Conservation (phyloP, 2,113 vertebrate genomes). For the Festucalex cinctus region DNA sequence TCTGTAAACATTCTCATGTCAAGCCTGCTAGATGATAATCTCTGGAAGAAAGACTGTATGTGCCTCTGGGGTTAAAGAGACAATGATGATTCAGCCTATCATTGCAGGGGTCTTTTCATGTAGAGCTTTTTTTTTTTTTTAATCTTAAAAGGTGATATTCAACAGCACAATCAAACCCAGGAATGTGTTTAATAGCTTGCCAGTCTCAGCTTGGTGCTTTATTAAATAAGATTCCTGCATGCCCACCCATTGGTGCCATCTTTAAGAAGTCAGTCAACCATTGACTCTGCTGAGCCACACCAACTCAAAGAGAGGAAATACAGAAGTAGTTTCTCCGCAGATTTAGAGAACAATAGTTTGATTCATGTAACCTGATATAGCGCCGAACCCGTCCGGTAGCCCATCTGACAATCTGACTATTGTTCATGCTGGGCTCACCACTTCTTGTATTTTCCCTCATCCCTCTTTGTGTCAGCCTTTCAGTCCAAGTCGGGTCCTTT, state of each 20-base stretch:
- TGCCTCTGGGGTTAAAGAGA: slow-evolving; percentile 23
- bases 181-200: slow-evolving; percentile 56
- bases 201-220: slow-evolving; percentile 47
- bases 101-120: slow-evolving; percentile 39
- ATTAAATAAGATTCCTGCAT: slow-evolving; percentile 47
- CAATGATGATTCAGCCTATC: slow-evolving; percentile 36
- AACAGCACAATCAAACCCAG: slow-evolving; percentile 33
- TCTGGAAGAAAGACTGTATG: slow-evolving; percentile 35
- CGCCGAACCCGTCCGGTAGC: slow-evolving; percentile 36
- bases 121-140: slow-evolving; percentile 17
- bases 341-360: slow-evolving; percentile 53
- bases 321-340: slow-evolving; percentile 35
- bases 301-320: slow-evolving; percentile 18
- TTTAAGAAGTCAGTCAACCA: slow-evolving; percentile 17
- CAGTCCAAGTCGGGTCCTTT: slow-evolving; percentile 23
- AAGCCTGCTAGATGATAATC: slow-evolving; percentile 20
- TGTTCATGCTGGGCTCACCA: slow-evolving; percentile 38
- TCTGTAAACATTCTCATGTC: slow-evolving; percentile 8
- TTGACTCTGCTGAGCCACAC: slow-evolving; percentile 7
- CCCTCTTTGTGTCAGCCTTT: slow-evolving; percentile 17
- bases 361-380: slow-evolving; percentile 53
- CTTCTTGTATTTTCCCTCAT: slow-evolving; percentile 39
- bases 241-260: slow-evolving; percentile 43
- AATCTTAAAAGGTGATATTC: slow-evolving; percentile 22
- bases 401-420: slow-evolving; percentile 27